Conservation (phyloP, 2,113 vertebrate genomes). For the Grammatotria lemairii region DNA sequence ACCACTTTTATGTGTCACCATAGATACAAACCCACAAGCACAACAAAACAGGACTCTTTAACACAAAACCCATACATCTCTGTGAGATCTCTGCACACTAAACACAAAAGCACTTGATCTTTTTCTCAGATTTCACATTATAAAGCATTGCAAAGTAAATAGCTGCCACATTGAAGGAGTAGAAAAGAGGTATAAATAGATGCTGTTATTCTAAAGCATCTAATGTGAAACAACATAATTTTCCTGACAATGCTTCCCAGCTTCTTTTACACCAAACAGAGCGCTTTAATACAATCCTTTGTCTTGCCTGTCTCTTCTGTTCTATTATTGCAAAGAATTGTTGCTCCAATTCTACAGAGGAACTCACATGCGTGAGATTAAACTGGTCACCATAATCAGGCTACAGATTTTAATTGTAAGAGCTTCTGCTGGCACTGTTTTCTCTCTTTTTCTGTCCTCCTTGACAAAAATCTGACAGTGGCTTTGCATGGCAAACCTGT, state of each 20-base stretch:
- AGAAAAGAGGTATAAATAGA: slow-evolving; percentile 63
- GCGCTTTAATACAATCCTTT: slow-evolving; percentile 54
- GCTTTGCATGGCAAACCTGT: slow-evolving; percentile 79
- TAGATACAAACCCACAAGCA: neutral
- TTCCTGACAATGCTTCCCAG: slow-evolving; percentile 46
- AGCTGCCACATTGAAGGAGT: slow-evolving; percentile 11
- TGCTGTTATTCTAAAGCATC: slow-evolving; percentile 56
- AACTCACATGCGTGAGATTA: slow-evolving; percentile 69
- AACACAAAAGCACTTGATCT: slow-evolving; percentile 31
- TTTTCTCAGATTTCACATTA: slow-evolving; percentile 11
- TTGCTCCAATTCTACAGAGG: slow-evolving; percentile 55
- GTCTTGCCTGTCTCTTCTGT: slow-evolving; percentile 53
- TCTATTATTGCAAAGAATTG: slow-evolving; percentile 57
- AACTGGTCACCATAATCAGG: slow-evolving; percentile 64
- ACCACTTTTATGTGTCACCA: neutral
- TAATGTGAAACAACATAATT: slow-evolving; percentile 57
- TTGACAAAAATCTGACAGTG: slow-evolving; percentile 79
- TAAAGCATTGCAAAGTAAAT: slow-evolving; percentile 17
- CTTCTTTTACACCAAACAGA: slow-evolving; percentile 57
- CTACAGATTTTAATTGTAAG: slow-evolving; percentile 69
- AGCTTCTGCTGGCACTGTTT: slow-evolving; percentile 56
- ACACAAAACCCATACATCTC: slow-evolving; percentile 41
- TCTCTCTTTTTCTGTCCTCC: slow-evolving; percentile 53
- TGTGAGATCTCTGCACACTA: slow-evolving; percentile 21
- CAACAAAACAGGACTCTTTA: neutral